Evolutionary conservation across 1,140 invertebrate genomes (phyloP).

Genomic region (Drosophila miranda): DNA sequence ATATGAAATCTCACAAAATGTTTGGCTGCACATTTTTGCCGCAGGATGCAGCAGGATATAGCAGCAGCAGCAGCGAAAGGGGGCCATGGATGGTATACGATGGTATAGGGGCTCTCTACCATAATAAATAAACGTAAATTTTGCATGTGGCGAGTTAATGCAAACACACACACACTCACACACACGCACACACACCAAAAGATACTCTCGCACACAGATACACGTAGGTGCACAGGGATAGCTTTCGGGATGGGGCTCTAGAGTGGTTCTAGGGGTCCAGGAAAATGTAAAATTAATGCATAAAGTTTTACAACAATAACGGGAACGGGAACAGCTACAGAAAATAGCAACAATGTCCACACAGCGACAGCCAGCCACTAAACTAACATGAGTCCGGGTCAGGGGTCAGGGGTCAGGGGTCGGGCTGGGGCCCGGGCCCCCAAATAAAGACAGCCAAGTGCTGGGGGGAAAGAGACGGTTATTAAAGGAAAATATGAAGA

Average conservation of each 20-base stretch:
- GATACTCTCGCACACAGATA: slow-evolving; percentile 33
- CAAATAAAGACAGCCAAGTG: slow-evolving; percentile 40
- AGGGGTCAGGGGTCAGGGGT: too few relatives aligned
- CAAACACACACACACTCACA: slow-evolving; percentile 59
- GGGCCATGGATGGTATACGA: slow-evolving; percentile 11
- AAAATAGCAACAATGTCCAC: slow-evolving; percentile 53
- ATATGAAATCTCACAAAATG: slow-evolving; percentile 67
- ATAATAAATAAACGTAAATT: slow-evolving; percentile 80
- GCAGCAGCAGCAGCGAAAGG: slow-evolving; percentile 19
- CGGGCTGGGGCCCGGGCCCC: neutral
- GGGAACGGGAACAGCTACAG: slow-evolving; percentile 17
- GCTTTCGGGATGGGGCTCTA: slow-evolving; percentile 8
- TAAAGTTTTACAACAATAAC: slow-evolving; percentile 74
- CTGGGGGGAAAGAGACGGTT: neutral
- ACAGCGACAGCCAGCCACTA: slow-evolving; percentile 45
- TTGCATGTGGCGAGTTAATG: slow-evolving; percentile 78
- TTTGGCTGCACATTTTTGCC: slow-evolving; percentile 69
- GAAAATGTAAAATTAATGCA: slow-evolving; percentile 80
- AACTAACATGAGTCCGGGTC: slow-evolving; percentile 34
- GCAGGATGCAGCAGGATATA: slow-evolving; percentile 42
- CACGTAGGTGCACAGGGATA: slow-evolving; percentile 11
- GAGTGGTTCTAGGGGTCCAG: slow-evolving; percentile 32
- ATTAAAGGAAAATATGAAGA: slow-evolving; percentile 1
- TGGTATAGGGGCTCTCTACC: slow-evolving; percentile 8
- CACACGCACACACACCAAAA: slow-evolving; percentile 9